Evolutionary conservation across 1,140 invertebrate species (phyloP).

Genomic region (Araneus ventricosus): DNA sequence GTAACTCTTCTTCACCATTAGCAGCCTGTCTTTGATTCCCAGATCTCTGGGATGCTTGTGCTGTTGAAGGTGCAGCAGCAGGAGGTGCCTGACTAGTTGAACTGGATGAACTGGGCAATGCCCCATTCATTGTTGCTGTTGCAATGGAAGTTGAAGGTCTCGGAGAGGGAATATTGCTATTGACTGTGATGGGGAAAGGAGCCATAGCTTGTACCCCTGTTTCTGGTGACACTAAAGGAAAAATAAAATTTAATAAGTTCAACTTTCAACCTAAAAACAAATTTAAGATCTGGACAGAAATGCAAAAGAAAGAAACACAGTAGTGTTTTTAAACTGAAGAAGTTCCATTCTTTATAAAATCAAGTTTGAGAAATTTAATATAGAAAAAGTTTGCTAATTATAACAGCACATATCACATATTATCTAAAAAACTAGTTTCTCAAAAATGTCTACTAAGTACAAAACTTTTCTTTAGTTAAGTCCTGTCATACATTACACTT

Average conservation of each 20-base stretch:
- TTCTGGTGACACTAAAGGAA: slow-evolving; percentile 64
- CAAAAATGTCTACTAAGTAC: no score
- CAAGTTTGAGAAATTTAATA: no score
- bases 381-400: no score
- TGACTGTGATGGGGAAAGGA: slow-evolving; percentile 64
- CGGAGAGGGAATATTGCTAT: slow-evolving; percentile 36
- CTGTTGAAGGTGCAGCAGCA: slow-evolving; percentile 52
- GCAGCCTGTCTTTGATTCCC: slow-evolving; percentile 73
- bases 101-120: slow-evolving; percentile 63
- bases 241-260: neutral
- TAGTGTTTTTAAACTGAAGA: no score
- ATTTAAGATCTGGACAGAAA: no score
- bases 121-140: slow-evolving; percentile 51
- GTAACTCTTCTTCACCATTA: slow-evolving; percentile 85
- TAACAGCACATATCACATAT: no score
- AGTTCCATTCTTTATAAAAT: no score
- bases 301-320: no score
- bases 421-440: no score
- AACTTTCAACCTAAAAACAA: no score
- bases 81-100: slow-evolving; percentile 75
- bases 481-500: no score
- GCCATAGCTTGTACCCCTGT: slow-evolving; percentile 13
- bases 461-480: no score
- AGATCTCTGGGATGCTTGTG: slow-evolving; percentile 6
- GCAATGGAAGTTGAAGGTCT: slow-evolving; percentile 60